phyloP scores from a whole-genome alignment of 2,888 invertebrate species.

The Euproctis similis region DNA sequence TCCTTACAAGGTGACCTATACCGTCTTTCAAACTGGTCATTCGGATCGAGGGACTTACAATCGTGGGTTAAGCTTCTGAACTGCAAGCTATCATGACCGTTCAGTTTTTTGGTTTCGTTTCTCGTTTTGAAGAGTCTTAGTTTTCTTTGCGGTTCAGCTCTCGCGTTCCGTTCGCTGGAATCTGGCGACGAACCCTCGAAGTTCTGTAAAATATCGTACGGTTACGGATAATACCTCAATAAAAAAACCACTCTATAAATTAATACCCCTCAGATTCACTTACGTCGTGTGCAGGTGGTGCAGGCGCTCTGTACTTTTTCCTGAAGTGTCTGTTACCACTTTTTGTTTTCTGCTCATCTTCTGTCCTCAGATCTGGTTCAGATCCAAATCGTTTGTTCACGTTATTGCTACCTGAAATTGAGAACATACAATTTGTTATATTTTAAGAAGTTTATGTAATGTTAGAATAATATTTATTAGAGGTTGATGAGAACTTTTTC shows the following conservation, averaged over 20 bases:
- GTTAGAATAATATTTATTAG: no score
- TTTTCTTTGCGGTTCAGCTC: conserved; percentile 70
- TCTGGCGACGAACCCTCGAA: conserved; percentile 77
- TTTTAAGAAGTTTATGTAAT: no score
- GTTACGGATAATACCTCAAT: neutral
- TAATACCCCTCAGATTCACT: no score
- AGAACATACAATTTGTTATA: neutral
- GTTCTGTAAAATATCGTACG: conserved; percentile 44
- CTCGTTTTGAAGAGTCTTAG: conserved; percentile 84
- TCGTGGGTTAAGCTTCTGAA: conserved; percentile 50
- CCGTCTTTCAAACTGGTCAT: conserved; percentile 58
- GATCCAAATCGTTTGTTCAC: conserved; percentile 80
- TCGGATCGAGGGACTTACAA: conserved; percentile 55
- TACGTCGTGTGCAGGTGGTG: conserved; percentile 71
- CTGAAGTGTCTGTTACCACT: conserved; percentile 75
- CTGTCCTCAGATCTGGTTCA: conserved; percentile 80
- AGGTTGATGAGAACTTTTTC: no score
- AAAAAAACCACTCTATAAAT: no score
- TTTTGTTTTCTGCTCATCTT: conserved; percentile 57
- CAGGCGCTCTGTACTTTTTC: conserved; percentile 86
- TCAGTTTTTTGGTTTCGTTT: conserved; percentile 80
- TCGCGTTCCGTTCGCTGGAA: conserved; percentile 71
- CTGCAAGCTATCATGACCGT: conserved; percentile 50
- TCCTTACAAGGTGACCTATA: conserved; percentile 64
- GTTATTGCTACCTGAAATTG: conserved; percentile 44